Conservation (phyloP, 2,113 vertebrate species). For the Lipotes vexillifer region DNA sequence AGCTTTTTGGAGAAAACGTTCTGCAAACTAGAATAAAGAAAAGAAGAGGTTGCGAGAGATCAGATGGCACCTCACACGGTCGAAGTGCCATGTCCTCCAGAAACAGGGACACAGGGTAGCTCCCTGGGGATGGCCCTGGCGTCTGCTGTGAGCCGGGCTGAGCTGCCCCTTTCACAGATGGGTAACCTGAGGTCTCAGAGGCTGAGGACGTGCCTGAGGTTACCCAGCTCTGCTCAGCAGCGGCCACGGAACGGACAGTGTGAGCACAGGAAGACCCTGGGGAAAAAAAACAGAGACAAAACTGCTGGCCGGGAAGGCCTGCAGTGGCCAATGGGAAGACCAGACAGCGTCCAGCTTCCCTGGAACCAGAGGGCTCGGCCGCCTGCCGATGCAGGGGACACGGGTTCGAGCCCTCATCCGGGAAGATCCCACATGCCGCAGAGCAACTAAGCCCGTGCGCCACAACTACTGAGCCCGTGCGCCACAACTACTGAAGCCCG, state of each 20-base stretch:
- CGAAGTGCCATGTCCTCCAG: background rate
- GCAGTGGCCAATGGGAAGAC: background rate
- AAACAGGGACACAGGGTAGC: background rate
- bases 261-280: background rate
- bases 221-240: too few relatives aligned
- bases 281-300: background rate
- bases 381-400: too few relatives aligned
- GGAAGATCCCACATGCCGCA: too few relatives aligned
- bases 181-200: background rate
- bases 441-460: too few relatives aligned
- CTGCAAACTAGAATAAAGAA: constrained; percentile 86
- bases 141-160: background rate
- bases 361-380: too few relatives aligned
- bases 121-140: background rate
- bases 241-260: background rate
- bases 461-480: too few relatives aligned
- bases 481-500: too few relatives aligned
- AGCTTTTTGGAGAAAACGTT: constrained; percentile 98
- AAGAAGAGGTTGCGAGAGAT: background rate
- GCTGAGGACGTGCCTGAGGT: background rate
- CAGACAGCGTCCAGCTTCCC: background rate
- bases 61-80: fast-evolving
- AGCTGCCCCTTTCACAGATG: background rate
- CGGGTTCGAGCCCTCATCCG: too few relatives aligned
- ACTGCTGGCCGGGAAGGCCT: fast-evolving